Evolutionary conservation across 2,113 vertebrate genomes (phyloP), one percentile per base, ranked within the genome.

Genomic region (Romanogobio albipinnatus): DNA sequence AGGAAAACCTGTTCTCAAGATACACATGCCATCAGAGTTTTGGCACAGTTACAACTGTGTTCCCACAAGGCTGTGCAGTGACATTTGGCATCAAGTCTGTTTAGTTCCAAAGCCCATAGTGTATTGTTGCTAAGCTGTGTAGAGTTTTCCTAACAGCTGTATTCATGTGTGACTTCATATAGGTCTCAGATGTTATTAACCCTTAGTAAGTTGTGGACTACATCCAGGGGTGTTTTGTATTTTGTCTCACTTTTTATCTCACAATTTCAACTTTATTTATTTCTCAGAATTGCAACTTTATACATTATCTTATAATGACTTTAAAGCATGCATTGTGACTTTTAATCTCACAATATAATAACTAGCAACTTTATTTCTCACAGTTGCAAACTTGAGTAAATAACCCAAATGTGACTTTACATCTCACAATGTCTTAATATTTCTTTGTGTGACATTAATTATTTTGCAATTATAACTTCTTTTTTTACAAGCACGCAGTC

Each of bases 71-170:
- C 33, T 82, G 26, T 43, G 33, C 49, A 26, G 17, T 82, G 80
- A 82, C 80, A 82, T 82, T 82, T 71, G 39, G 29, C 80, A 71
- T 71, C 64, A 53, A 82, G 29, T 82, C 66, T 71, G 26, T 70
- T 82, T 82, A 82, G 80, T n/a, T 49, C 47, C 62, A 51, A 39
- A 49, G 78, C 43, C 61, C 78, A 66, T 19, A 51, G 61, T 56
- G 66, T 14, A 56, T 82, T 3, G 49, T 3, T 56, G 19, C 66
- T 82, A 70, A 82, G 26, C 64, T 81, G 45, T 81, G 26, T 7
- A 14, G 61, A 68, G 78, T 66, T 66, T 61, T 82, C 80, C 2
- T 70, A 71, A 82, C 80, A 82, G 80, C 80, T 82, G 80, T 66
- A 82, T 82, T 58, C 66, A 71, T 82, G 47, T 86, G 78, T 62